Percentiles rank a stretch among this genome's conserved stretches.
Evolutionary conservation across 2,113 vertebrate species (phyloP).

Genomic region (Eleginops maclovinus): DNA sequence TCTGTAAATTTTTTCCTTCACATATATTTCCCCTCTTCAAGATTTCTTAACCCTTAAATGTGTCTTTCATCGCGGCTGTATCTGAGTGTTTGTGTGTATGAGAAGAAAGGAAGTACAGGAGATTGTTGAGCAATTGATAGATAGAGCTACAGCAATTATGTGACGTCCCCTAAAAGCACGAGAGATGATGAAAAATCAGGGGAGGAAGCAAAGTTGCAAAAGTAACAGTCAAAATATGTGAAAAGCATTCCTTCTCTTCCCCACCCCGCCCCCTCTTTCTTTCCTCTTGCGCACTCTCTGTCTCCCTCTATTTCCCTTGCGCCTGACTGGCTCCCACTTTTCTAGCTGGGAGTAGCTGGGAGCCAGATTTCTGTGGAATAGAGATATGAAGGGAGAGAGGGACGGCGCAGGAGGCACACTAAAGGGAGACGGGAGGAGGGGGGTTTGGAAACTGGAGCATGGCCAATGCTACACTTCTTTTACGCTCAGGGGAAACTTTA

Average conservation of each 20-base stretch:
- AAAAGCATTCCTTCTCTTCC: slow-evolving; percentile 64
- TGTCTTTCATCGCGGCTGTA: slow-evolving; percentile 48
- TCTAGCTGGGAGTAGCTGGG: slow-evolving; percentile 70
- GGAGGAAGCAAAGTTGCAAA: slow-evolving; percentile 75
- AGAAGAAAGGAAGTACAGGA: slow-evolving; percentile 1
- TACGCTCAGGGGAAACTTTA: slow-evolving; percentile 73
- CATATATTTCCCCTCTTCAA: slow-evolving; percentile 39
- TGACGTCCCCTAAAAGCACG: slow-evolving; percentile 33
- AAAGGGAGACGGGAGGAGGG: slow-evolving; percentile 49
- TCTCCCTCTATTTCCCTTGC: slow-evolving; percentile 72
- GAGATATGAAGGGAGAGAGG: slow-evolving; percentile 69
- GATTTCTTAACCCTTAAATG: slow-evolving; percentile 58
- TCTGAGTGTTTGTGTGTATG: neutral
- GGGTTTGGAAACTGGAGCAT: slow-evolving; percentile 78
- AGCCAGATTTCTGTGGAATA: slow-evolving; percentile 86
- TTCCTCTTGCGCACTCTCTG: slow-evolving; percentile 47
- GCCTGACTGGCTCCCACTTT: slow-evolving; percentile 77
- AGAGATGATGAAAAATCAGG: slow-evolving; percentile 36
- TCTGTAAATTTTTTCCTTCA: slow-evolving; percentile 49
- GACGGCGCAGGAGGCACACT: slow-evolving; percentile 70
- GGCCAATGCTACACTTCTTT: slow-evolving; percentile 77
- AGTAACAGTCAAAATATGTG: slow-evolving; percentile 75
- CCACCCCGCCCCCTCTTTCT: slow-evolving; percentile 52
- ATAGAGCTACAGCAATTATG: slow-evolving; percentile 36
- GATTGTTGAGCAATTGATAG: slow-evolving; percentile 23